Percentiles rank a stretch among this genome's conserved stretches.
Conservation (phyloP, 2,888 invertebrate species). For the Synergus gifuensis region DNA sequence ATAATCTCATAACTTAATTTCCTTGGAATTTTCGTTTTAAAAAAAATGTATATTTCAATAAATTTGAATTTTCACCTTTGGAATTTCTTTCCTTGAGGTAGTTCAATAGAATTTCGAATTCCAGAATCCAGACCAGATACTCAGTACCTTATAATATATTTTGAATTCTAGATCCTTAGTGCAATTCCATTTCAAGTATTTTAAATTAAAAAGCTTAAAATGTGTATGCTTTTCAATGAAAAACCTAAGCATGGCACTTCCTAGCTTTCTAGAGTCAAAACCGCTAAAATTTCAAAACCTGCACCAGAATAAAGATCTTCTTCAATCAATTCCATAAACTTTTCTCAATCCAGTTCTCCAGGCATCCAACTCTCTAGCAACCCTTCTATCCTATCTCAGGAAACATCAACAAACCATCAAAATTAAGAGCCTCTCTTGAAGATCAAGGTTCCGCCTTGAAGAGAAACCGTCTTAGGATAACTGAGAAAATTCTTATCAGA, state of each 20-base stretch:
- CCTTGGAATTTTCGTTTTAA: not conserved
- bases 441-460: slow-evolving; percentile 6
- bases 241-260: too few relatives aligned
- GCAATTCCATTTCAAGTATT: too few relatives aligned
- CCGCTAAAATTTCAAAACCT: not conserved
- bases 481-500: slow-evolving; percentile 16
- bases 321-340: not conserved
- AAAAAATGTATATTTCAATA: not conserved
- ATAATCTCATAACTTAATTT: not conserved
- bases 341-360: not conserved
- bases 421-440: not conserved
- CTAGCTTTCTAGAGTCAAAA: too few relatives aligned
- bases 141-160: too few relatives aligned
- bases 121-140: too few relatives aligned
- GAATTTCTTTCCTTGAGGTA: not conserved
- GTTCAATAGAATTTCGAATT: not conserved
- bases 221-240: too few relatives aligned
- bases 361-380: not conserved
- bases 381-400: not conserved
- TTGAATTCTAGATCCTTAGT: too few relatives aligned
- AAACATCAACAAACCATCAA: not conserved
- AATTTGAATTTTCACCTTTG: not conserved
- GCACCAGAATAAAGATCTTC: not conserved
- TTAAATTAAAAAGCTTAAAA: too few relatives aligned
- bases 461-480: not conserved